Evolutionary conservation across 2,888 invertebrate genomes (phyloP), one percentile per base, ranked within the genome.

Genomic region (Scaptomyza tumidula): DNA sequence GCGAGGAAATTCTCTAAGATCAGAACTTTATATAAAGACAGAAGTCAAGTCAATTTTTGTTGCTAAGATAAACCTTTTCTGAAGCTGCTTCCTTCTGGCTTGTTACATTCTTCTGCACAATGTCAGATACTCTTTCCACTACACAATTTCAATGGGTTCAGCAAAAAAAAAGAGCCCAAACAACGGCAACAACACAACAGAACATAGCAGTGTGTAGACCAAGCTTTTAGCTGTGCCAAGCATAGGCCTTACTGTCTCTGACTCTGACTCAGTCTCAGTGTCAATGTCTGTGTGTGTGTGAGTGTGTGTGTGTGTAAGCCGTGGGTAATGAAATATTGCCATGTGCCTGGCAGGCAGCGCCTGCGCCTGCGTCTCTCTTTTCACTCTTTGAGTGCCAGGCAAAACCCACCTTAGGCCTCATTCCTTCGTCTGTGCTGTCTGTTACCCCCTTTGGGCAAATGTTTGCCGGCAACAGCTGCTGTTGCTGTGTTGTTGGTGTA

Each of bases 291-390:
- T 62, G 14, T 39, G 16, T 16, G 55, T 67, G 63, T 76, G 77
- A 67, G 62, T 37, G 54, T 75, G 52, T 13, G 59, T 62, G 14
- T 39, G 41, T 16, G 55, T 67, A 63, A 66, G 78, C 82, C 79
- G 83, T 87, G 88, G 83, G 81, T 86, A 80, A 88, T 89, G 82
- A 89, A 89, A 88, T 88, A 88, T 86, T 76, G 86, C 84, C 88
- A 83, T 85, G 86, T 87, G 83, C 73, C 78, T 10, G 39, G n/a
- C 39, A 14, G 39, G 14, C 41, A 78, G 78, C 78, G 81, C 75
- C 84, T 73, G 50, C 64, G 64, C 54, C 64, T 64, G 78, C 75
- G 61, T 62, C 62, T 69, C 78, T 37, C 39, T 9, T 39, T 24
- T 7, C 39, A 3, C 14, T 14, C 39, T 9, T 69, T 69, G 80